A percentile compares a stretch with the other conserved stretches of the same genome.
These are phyloP conservation scores for Cariama cristata DNA, from an alignment of 2,113 vertebrate species.

Conservation along the genomic window DNA sequence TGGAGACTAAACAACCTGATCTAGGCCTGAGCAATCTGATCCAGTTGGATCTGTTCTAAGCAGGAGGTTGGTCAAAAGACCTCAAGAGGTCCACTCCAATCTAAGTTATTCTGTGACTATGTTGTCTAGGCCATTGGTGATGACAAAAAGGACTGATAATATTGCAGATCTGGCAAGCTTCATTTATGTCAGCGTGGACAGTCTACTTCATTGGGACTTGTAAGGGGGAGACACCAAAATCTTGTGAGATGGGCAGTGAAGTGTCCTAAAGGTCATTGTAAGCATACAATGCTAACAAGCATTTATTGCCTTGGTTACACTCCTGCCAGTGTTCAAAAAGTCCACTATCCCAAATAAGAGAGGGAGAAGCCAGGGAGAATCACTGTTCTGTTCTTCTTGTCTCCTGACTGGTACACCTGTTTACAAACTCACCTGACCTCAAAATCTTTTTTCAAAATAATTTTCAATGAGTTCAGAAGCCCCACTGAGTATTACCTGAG, in stretches of 20 bases:
- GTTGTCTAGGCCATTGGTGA: neutral
- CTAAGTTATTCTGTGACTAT: neutral
- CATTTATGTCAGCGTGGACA: neutral
- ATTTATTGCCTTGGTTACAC: neutral
- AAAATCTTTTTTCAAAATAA: neutral
- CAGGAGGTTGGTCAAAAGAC: neutral
- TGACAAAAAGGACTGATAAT: neutral
- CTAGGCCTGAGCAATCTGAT: neutral
- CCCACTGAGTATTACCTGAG: neutral
- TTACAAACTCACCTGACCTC: neutral
- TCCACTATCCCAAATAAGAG: neutral
- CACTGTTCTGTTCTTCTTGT: neutral
- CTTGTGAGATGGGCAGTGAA: neutral
- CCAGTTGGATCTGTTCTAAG: neutral
- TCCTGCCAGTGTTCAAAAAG: neutral
- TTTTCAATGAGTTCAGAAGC: neutral
- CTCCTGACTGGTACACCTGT: neutral
- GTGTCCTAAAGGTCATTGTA: neutral
- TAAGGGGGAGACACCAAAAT: neutral
- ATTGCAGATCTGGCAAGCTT: neutral
- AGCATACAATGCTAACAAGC: neutral
- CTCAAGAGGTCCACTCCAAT: neutral
- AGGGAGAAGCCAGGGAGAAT: neutral
- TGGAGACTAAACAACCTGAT: neutral
- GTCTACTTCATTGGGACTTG: neutral